Evolutionary conservation across 2,797 vertebrate species (phyloP).

Genomic region (Pangasius djambal): DNA sequence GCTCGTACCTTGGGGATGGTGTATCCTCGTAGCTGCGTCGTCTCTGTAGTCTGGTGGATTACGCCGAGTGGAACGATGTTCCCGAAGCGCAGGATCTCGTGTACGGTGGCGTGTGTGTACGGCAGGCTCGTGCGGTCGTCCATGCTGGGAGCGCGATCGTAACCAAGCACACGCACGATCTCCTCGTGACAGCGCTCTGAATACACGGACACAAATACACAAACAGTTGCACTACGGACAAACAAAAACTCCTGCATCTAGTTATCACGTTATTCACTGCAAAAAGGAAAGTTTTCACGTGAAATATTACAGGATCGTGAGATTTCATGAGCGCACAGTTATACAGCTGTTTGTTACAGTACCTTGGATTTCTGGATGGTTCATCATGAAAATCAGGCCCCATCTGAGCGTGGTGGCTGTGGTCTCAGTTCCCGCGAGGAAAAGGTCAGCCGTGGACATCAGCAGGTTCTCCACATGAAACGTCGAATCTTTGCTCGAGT

Average conservation of each 20-base stretch:
- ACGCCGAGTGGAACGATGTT: constrained; percentile 45
- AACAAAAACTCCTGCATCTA: too few species aligned
- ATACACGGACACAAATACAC: too few species aligned
- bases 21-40: constrained; percentile 46
- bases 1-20: constrained; percentile 48
- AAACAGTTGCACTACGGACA: too few species aligned
- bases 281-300: too few species aligned
- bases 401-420: constrained; percentile 59
- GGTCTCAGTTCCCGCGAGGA: constrained; percentile 60
- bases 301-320: too few species aligned
- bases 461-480: constrained; percentile 58
- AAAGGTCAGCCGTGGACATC: constrained; percentile 46
- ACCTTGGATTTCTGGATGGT: constrained; percentile 60
- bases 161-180: constrained; percentile 55
- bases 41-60: constrained; percentile 38
- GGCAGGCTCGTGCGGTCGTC: constrained; percentile 52
- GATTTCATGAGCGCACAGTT: neutral
- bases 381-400: constrained; percentile 56
- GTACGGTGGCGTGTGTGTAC: constrained; percentile 51
- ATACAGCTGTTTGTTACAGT: neutral
- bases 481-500: constrained; percentile 31
- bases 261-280: neutral
- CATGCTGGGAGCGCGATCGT: constrained; percentile 49
- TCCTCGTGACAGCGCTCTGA: constrained; percentile 60
- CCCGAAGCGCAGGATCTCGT: constrained; percentile 55